Evolutionary conservation across 2,888 invertebrate species (phyloP), one percentile per base, ranked within the genome.

Genomic region (Rhynchonema sp.): DNA sequence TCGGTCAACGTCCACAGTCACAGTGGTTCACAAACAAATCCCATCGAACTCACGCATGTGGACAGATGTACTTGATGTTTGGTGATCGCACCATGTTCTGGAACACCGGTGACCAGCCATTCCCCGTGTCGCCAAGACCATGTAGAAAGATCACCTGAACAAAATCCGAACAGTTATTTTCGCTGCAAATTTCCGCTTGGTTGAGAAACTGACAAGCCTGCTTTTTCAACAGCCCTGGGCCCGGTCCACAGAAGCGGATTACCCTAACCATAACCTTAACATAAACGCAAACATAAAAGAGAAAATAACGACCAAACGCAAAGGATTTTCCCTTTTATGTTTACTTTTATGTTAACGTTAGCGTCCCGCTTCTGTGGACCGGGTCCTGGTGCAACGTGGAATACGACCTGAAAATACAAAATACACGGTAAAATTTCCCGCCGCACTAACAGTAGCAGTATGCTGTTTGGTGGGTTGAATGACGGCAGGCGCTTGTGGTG

Each of bases 91-190:
- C 55, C 46, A 30, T 30, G 22, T 52, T 23, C 55, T 46, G 30
- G 26, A 62, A 58, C 22, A 61, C 61, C 28, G 61, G 61, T 29
- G 62, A 25, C 63, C 62, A 63, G 27, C 63, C 63, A 53, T 63
- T 46, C 1, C 63, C 63, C 2, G 56, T 63, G 58, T 63, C 63
- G 23, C 63, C 63, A n/a, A 63, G 56, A 22, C 63, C 63, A 56
- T 63, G 63, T 60, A 63, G 58, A 54, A 63, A 63, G 22, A 63
- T 46, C 30, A 62, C 58, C 60, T 60, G 60, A 1, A 59, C 52
- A 9, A 57, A 54, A 23, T 38, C 9, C 38, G 13, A 38, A 13
- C 38, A 38, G 9, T n/a, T n/a, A n/a, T n/a, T n/a, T n/a, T n/a
- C n/a, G n/a, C n/a, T n/a, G 38, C 38, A 38, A 38, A 38, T 38